Base-by-base conservation (phyloP, 1,140 invertebrate species). In the Helicoverpa armigera region DNA sequence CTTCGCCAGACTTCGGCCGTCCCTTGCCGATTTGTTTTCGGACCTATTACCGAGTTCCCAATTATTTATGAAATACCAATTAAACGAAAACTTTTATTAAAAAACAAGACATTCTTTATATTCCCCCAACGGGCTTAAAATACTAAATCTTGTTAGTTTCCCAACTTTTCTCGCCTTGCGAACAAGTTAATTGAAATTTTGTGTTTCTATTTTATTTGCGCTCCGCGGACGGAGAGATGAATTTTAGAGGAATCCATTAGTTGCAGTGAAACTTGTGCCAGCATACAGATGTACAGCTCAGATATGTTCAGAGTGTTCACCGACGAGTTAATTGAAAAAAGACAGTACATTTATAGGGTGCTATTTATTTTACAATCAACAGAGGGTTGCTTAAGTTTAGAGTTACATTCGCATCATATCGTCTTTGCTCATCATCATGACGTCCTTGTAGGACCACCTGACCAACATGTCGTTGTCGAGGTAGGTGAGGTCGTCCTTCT, bases 401-500 rank as follows among this genome's bases (percentile, higher is more conserved):
- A 10, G 16, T 83, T 86, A 94, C 88, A 94, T 82, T 56, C 89
- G 82, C 65, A 87, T 78, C 90, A 92, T 92, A 67, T 90, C 88
- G 81, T 92, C 91, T 69, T 73, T 72, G 84, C 86, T 89, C 89
- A 90, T 92, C 80, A 92, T 72, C 92, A 94, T 93, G 43, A 93
- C 89, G 73, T 92, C 91, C 61, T 79, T 92, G 88, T 93, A 93
- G 18, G 90, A 87, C 85, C 89, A 86, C 1, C 81, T 82, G 54
- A 92, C 84, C 23, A 94, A 61, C 91, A 90, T 89, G 86, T 94
- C 92, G 2, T 54, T 83, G 87, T 93, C 90, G 80, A 90, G 54
- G 83, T 88, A 92, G 7, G 91, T 92, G 61, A 92, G 85, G 86
- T 94, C 92, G 63, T 94, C 92, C 43, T 91, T 90, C 81, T 89